Conservation (phyloP, 2,797 vertebrate genomes). For the Helostoma temminkii region DNA sequence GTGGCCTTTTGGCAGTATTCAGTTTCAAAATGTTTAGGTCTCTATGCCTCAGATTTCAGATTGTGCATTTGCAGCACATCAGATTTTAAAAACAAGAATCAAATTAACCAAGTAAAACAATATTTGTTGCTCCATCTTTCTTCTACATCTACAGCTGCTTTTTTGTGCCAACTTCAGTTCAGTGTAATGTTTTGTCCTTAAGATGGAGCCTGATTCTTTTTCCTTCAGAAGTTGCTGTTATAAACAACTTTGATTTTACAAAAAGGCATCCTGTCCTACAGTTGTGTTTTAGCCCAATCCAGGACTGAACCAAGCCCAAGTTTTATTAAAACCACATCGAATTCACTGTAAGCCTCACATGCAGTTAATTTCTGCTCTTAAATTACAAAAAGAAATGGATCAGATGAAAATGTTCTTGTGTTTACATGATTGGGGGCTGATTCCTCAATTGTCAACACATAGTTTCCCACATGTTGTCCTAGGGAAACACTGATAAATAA, state of each 20-base stretch:
- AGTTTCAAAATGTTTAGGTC: background rate
- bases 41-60: background rate
- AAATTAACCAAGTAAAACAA: background rate
- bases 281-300: too few species aligned
- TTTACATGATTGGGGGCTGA: background rate
- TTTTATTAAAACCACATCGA: conserved; percentile 4
- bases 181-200: background rate
- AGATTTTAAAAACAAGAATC: background rate
- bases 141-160: conserved; percentile 26
- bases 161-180: conserved; percentile 48
- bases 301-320: conserved; percentile 13
- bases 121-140: background rate
- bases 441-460: background rate
- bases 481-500: background rate
- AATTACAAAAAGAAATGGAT: conserved; percentile 16
- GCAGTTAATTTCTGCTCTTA: conserved; percentile 5
- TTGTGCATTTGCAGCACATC: conserved; percentile 3
- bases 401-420: conserved; percentile 4
- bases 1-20: conserved; percentile 26
- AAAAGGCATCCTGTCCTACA: background rate
- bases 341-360: background rate
- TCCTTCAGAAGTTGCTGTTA: conserved; percentile 29
- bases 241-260: conserved; percentile 11
- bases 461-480: background rate
- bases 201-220: conserved; percentile 17